Conservation (phyloP, 2,113 vertebrate species). For the Seriola dumerili region DNA sequence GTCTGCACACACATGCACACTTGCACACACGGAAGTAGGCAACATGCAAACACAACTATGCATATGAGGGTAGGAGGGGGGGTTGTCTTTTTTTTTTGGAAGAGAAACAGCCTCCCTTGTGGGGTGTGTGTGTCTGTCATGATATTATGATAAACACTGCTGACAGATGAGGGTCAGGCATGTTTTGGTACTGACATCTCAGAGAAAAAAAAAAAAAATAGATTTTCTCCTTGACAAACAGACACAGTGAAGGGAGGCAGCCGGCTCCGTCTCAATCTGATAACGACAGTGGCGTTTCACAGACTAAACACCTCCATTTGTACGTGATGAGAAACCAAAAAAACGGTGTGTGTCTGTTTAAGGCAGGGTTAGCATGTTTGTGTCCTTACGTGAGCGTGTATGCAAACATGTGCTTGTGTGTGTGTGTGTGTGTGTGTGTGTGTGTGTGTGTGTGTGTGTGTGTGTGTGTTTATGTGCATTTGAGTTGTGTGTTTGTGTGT, state of each 20-base stretch:
- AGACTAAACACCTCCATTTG: conserved; percentile 16
- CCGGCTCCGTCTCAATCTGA: conserved; percentile 11
- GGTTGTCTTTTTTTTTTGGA: not conserved
- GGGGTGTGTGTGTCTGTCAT: conserved; percentile 47
- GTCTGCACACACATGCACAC: not conserved
- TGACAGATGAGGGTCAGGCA: conserved; percentile 75
- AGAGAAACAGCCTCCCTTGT: conserved; percentile 26
- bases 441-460: not conserved
- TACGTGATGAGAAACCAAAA: conserved; percentile 21
- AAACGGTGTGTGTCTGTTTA: not conserved
- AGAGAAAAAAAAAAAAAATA: not conserved
- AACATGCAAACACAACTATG: conserved; percentile 28
- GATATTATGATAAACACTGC: conserved; percentile 61
- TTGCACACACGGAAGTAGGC: conserved; percentile 21
- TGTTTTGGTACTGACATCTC: conserved; percentile 54
- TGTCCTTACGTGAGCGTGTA: no score
- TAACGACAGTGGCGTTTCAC: not conserved
- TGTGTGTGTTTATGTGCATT: conserved; percentile 14
- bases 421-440: no score
- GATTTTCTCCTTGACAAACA: conserved; percentile 25
- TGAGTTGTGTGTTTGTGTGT: conserved; percentile 16
- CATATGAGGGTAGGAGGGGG: not conserved
- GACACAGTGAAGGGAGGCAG: conserved; percentile 28
- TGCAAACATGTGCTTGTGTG: conserved; percentile 8
- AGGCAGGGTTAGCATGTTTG: not conserved